Evolutionary conservation across 2,888 invertebrate genomes (phyloP).

Genomic region (Tribolium freemani): DNA sequence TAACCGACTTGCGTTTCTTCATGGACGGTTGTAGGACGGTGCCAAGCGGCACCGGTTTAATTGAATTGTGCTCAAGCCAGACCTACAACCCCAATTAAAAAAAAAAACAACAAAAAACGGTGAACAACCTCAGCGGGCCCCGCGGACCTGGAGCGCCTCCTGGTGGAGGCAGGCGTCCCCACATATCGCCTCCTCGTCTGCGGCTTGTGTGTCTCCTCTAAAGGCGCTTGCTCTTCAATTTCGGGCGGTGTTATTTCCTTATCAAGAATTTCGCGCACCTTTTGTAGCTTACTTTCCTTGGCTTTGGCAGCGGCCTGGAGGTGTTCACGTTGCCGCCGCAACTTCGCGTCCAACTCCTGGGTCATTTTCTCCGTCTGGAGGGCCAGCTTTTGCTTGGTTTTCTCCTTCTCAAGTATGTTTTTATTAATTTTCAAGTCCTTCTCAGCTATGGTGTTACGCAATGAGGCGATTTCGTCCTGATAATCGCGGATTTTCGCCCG

Average conservation of each 20-base stretch:
- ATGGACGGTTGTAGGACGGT: conserved; percentile 91
- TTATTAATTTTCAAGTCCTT: conserved; percentile 76
- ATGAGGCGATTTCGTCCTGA: conserved; percentile 64
- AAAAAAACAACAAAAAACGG: neutral
- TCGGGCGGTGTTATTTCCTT: conserved; percentile 53
- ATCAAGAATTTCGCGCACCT: conserved; percentile 74
- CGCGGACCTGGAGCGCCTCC: conserved; percentile 86
- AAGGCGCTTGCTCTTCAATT: conserved; percentile 36
- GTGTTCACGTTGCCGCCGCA: conserved; percentile 73
- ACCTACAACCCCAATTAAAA: conserved; percentile 14
- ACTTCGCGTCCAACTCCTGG: conserved; percentile 77
- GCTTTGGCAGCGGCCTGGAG: conserved; percentile 71
- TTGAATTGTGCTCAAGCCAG: conserved; percentile 93
- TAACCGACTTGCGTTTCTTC: conserved; percentile 85
- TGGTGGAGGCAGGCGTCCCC: conserved; percentile 67
- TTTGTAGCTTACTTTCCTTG: conserved; percentile 74
- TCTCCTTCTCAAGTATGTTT: conserved; percentile 77
- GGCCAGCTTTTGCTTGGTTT: conserved; percentile 77
- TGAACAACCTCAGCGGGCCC: conserved; percentile 66
- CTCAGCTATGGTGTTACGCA: conserved; percentile 70
- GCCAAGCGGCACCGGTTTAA: conserved; percentile 83
- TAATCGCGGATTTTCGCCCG: conserved; percentile 76
- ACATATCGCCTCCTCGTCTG: conserved; percentile 20
- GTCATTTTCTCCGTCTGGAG: conserved; percentile 82
- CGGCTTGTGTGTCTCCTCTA: conserved; percentile 19